Conservation (phyloP, 1,140 invertebrate genomes). For the Gryon sp. region DNA sequence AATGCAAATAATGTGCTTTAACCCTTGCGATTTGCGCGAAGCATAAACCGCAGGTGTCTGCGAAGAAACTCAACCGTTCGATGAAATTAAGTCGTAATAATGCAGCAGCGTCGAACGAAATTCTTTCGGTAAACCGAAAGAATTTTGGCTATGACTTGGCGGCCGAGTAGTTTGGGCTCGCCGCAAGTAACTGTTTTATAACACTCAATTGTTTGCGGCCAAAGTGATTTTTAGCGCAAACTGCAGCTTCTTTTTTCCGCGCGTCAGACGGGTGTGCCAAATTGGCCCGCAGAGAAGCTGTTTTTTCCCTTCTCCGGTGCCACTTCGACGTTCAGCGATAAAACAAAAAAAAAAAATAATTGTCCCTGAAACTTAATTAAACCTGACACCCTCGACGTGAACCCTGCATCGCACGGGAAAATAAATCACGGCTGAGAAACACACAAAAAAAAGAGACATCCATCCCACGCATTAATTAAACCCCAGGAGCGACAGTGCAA, state of each 20-base stretch:
- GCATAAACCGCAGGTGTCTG: no score
- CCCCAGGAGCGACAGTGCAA: constrained; percentile 2
- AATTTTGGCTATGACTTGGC: constrained; percentile 2
- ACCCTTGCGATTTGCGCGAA: no score
- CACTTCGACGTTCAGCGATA: no score
- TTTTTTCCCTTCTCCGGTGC: no score
- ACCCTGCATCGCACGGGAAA: background rate
- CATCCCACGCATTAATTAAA: constrained; percentile 22
- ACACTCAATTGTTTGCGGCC: background rate
- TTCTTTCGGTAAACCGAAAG: constrained; percentile 21
- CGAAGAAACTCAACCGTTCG: constrained; percentile 4
- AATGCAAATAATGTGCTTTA: no score
- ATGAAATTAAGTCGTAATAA: constrained; percentile 28
- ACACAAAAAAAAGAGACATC: background rate
- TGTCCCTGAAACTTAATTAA: constrained; percentile 12
- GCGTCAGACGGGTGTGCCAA: constrained; percentile 2
- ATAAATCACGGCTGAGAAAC: constrained; percentile 7
- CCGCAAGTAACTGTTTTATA: constrained; percentile 5
- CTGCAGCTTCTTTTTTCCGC: no score
- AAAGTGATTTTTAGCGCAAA: background rate
- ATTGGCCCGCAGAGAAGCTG: background rate
- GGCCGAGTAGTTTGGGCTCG: background rate
- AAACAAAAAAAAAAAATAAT: constrained; percentile 9
- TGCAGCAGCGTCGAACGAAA: constrained; percentile 15
- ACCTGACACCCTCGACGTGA: background rate